Conservation (phyloP, 1,140 invertebrate species). For the Penaeus japonicus region DNA sequence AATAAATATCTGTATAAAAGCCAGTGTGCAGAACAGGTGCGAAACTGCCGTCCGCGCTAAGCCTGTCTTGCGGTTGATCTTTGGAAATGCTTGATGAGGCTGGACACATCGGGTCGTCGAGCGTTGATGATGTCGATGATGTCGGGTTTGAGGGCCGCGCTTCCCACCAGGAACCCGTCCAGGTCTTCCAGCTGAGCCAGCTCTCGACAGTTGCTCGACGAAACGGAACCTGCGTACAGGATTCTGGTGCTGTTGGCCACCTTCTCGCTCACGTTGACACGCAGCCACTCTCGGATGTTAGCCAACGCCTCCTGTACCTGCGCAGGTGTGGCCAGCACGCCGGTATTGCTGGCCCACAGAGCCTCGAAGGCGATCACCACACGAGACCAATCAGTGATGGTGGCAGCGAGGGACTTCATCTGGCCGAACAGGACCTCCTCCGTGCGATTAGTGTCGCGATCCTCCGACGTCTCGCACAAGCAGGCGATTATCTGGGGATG, state of each 20-base stretch:
- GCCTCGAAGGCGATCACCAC: conserved; percentile 38
- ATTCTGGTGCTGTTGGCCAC: conserved; percentile 85
- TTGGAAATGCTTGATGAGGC: no score
- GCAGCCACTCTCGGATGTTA: conserved; percentile 84
- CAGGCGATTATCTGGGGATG: conserved; percentile 23
- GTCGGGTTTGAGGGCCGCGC: conserved; percentile 96
- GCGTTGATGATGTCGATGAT: conserved; percentile 95
- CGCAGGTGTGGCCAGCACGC: conserved; percentile 91
- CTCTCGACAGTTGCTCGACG: conserved; percentile 87
- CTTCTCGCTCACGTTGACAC: conserved; percentile 75
- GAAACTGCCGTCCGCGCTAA: no score
- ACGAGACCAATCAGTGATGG: conserved; percentile 62
- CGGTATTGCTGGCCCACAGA: conserved; percentile 70
- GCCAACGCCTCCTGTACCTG: conserved; percentile 69
- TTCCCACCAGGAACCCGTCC: conserved; percentile 97
- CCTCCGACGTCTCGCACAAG: conserved; percentile 34
- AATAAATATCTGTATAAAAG: no score
- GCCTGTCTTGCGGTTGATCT: no score
- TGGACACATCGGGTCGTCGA: not conserved
- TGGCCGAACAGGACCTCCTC: conserved; percentile 17
- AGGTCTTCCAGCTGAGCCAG: conserved; percentile 89
- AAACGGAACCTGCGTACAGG: conserved; percentile 98
- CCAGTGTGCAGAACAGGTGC: no score
- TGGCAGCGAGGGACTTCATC: conserved; percentile 71
- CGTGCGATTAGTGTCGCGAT: not conserved